Evolutionary conservation across 2,888 invertebrate genomes (phyloP).

Genomic region (Agonopterix alstromeriana): DNA sequence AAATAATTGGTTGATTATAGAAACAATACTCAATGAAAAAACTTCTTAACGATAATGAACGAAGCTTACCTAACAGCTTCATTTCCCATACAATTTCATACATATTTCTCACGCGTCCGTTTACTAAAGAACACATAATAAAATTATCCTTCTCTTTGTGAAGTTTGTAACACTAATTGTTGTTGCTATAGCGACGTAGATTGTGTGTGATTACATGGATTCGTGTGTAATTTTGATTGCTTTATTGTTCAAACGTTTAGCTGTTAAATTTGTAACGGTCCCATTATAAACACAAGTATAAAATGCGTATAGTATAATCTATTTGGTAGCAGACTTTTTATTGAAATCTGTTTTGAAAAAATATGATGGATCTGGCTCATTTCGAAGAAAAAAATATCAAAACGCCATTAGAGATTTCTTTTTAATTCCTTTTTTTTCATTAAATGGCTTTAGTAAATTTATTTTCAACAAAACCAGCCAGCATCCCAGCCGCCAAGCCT

Average conservation of each 20-base stretch:
- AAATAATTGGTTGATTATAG: too few species aligned
- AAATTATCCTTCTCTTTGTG: too few species aligned
- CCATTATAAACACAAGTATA: too few species aligned
- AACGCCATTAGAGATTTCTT: not conserved
- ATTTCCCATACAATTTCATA: constrained; percentile 4
- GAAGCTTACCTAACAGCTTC: constrained; percentile 4
- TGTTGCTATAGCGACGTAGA: not conserved
- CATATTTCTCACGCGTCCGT: constrained; percentile 6
- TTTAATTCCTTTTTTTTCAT: not conserved
- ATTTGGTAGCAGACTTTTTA: too few species aligned
- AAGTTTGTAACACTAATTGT: not conserved
- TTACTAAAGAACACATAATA: not conserved
- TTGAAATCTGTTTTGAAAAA: too few species aligned
- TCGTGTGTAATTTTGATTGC: not conserved
- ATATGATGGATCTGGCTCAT: not conserved
- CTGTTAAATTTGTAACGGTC: not conserved
- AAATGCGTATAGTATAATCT: too few species aligned
- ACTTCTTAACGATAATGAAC: not conserved
- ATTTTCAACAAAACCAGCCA: not conserved
- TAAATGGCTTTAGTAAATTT: not conserved
- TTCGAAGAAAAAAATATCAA: not conserved
- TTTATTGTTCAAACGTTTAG: constrained; percentile 1
- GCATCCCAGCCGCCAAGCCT: too few species aligned
- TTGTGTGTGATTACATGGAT: not conserved
- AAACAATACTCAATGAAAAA: too few species aligned